Evolutionary conservation across 2,113 vertebrate species (phyloP).

Genomic region (Nannobrachium achirus): DNA sequence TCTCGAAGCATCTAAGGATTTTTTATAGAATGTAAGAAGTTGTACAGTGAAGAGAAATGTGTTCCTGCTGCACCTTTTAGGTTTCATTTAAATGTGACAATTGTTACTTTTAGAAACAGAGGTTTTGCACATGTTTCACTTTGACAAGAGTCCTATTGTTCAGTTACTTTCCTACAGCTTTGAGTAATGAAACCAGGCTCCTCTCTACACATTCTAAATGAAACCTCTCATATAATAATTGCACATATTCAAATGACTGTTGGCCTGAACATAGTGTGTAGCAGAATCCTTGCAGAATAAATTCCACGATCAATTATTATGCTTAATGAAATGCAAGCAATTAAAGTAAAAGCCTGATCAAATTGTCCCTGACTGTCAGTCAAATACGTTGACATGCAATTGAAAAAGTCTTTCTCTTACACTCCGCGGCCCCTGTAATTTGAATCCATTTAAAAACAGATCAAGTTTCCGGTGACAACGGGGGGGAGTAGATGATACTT

Average conservation of each 20-base stretch:
- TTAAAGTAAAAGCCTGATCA: conserved; percentile 95
- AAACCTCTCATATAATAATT: conserved; percentile 50
- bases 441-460: conserved; percentile 86
- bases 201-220: conserved; percentile 7
- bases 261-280: conserved; percentile 54
- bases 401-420: conserved; percentile 84
- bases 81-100: not conserved
- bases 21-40: conserved; percentile 21
- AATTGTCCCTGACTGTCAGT: conserved; percentile 85
- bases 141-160: not conserved
- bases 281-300: conserved; percentile 74
- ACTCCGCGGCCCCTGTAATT: conserved; percentile 80
- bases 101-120: not conserved
- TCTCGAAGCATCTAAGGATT: conserved; percentile 16
- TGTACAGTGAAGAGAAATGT: conserved; percentile 14
- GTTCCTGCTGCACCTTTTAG: conserved; percentile 5
- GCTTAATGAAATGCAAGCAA: conserved; percentile 93
- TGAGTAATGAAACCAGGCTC: not conserved
- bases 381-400: conserved; percentile 86
- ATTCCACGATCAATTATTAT: conserved; percentile 83
- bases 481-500: conserved; percentile 84
- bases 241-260: conserved; percentile 54
- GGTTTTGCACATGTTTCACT: not conserved
- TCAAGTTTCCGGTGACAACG: conserved; percentile 84
- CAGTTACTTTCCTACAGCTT: not conserved